Evolutionary conservation across 1,140 invertebrate species (phyloP), one percentile per base, ranked within the genome.

Genomic region (Heliconius hermathena): DNA sequence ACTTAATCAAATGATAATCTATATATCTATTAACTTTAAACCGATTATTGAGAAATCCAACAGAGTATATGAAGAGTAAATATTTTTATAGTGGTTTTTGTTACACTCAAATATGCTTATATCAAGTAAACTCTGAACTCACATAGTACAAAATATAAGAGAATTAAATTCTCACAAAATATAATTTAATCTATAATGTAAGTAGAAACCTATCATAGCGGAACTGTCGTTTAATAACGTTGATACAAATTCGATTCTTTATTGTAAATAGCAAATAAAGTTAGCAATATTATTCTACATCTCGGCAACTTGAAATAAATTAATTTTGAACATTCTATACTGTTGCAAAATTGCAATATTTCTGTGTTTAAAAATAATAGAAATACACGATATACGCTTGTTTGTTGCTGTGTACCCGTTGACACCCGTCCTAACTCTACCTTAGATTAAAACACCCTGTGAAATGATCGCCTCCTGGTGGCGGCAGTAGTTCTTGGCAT

Each of bases 391-490:
- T 13, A 73, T 41, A 73, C 46, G 36, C 80, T 36, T 49, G 73
- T 76, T 73, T 76, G 60, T 77, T 38, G 33, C n/a, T 41, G 71
- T 72, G 33, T 38, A 83, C 74, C 85, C 80, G 81, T 86, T 86
- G 85, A 85, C 79, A 82, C 84, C 88, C 88, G 80, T 88, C 88
- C 91, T 93, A 91, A 90, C 82, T 86, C 90, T 94, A 94, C 85
- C 93, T 94, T 93, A 94, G 87, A 88, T 92, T 91, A 91, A 89
- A 92, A 88, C 91, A 93, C 93, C 93, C 93, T 94, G 93, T 94
- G 89, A 90, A 87, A 87, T 85, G 77, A 81, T 74, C 82, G 84
- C 78, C 86, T 81, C 82, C 82, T 79, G 41, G 66, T 79, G 81
- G 77, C 85, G 83, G 73, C 77, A 80, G 46, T 77, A 72, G 70